Base-by-base conservation (phyloP, 2,113 vertebrate genomes). In the Tapirus terrestris region DNA sequence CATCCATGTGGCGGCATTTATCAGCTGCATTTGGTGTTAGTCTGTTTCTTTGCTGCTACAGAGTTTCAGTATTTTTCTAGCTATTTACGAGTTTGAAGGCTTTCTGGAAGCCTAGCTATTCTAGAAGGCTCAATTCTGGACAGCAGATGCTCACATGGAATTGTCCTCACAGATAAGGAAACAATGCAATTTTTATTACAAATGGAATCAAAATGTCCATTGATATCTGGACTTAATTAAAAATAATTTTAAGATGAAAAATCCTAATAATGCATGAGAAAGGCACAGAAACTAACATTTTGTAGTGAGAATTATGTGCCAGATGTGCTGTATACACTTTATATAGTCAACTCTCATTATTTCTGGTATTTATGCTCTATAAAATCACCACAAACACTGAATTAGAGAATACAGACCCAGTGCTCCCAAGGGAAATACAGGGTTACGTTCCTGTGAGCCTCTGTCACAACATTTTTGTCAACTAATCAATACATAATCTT, bases 211-310 rank as follows among this genome's bases (percentile, higher is more conserved):
- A 29, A 58, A 68, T 93, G 2, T 92, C 12, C 23, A 43, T 0
- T 95, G n/a, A 27, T 58, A 68, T 56, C 39, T 73, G 65, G 43
- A n/a, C 5, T 91, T 58, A 92, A 65, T 91, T 58, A 61, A 45
- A 91, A 91, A 81, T 63, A 77, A 63, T 67, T 76, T 81, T 77
- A 39, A 76, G 27, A 43, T 45, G 8, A 93, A 82, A 94, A 91
- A 25, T 75, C 10, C 21, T 45, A 89, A 29, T 45, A 87, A 72
- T 63, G 6, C 2, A 43, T 68, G 43, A 93, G 48, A 85, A 85
- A 16, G 18, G n/a, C 8, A 81, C 0, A 89, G 60, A 83, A 82
- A 68, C 21, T 31, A 75, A 63, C 13, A 31, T 77, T 65, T 97
- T 84, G 51, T 91, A 89, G 23, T 11, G 68, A 65, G 65, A 65